Percentiles rank a stretch among this genome's conserved stretches.
These are phyloP conservation scores for Oeneis ivallda DNA, from an alignment of 2,888 invertebrate genomes.

Conservation along the genomic window DNA sequence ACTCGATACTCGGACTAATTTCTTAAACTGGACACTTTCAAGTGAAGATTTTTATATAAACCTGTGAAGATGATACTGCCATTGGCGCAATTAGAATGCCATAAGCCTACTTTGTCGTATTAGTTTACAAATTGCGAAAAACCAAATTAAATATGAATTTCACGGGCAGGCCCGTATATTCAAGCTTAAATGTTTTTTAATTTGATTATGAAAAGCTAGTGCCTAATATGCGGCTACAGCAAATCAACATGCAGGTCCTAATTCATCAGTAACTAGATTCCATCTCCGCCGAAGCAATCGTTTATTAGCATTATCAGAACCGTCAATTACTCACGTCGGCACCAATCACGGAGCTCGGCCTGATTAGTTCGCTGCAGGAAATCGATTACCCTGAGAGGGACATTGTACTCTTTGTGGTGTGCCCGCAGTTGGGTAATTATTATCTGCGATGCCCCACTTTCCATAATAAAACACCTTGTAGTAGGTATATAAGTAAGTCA, in stretches of 20 bases:
- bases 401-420: slow-evolving; percentile 23
- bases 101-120: no score
- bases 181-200: no score
- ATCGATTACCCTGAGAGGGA: slow-evolving; percentile 26
- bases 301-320: slow-evolving; percentile 26
- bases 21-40: no score
- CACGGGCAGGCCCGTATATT: no score
- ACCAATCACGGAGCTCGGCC: slow-evolving; percentile 24
- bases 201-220: no score
- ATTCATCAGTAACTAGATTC: slow-evolving; percentile 20
- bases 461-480: background rate
- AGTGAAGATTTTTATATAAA: no score
- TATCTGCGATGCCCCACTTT: slow-evolving; percentile 17
- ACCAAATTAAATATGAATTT: no score
- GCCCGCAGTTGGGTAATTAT: slow-evolving; percentile 12
- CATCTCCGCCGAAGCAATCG: slow-evolving; percentile 25
- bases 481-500: no score
- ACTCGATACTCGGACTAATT: no score
- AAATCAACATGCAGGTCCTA: slow-evolving; percentile 15
- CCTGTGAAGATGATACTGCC: no score
- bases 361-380: slow-evolving; percentile 26
- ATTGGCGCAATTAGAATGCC: no score
- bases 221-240: background rate
- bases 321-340: slow-evolving; percentile 25
- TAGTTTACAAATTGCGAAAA: no score